Evolutionary conservation across 2,888 invertebrate genomes (phyloP).

Genomic region (Dichetophora obliterata): DNA sequence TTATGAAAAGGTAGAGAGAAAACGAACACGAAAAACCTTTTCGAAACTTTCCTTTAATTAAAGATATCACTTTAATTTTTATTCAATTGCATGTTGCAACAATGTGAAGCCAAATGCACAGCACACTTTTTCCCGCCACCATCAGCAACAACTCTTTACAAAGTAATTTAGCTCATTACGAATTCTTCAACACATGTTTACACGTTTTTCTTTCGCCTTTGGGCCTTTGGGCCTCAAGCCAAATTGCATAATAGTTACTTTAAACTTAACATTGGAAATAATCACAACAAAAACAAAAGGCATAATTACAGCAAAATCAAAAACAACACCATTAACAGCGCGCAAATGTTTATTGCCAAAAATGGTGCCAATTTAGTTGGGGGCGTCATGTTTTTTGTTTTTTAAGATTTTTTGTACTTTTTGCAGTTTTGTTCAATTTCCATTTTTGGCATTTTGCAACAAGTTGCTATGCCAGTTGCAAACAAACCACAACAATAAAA

Average conservation of each 20-base stretch:
- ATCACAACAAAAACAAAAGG: background rate
- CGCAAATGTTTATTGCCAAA: constrained; percentile 35
- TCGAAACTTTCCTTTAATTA: no score
- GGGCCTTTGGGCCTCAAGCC: constrained; percentile 24
- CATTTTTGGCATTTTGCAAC: background rate
- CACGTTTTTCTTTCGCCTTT: background rate
- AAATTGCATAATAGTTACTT: constrained; percentile 37
- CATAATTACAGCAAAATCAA: no score
- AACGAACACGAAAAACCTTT: no score
- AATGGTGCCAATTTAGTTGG: constrained; percentile 42
- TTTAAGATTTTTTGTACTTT: background rate
- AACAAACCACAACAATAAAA: background rate
- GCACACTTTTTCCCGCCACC: no score
- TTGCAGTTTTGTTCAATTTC: background rate
- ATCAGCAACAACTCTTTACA: background rate
- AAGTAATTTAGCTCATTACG: background rate
- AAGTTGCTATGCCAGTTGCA: background rate
- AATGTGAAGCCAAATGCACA: no score
- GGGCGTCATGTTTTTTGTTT: constrained; percentile 12
- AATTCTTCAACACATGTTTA: constrained; percentile 20
- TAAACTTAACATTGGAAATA: constrained; percentile 36
- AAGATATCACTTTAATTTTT: no score
- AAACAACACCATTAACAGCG: background rate
- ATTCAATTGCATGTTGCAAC: no score
- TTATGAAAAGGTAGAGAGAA: no score